These are phyloP conservation scores for Actenoides lindsayi DNA, from an alignment of 2,113 vertebrate genomes.

Conservation along the genomic window DNA sequence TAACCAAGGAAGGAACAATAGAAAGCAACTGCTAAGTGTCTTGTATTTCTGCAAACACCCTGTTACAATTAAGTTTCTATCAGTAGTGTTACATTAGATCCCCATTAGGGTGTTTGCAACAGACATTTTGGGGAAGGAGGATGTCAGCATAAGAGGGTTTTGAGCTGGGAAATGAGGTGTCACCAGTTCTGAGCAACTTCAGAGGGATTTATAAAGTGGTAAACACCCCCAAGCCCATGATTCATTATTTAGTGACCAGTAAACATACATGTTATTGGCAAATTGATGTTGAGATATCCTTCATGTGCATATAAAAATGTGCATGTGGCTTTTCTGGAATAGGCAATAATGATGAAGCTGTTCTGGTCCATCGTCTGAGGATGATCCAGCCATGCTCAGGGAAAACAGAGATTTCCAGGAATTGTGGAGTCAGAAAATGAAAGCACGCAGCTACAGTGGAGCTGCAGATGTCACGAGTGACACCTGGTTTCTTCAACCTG, in stretches of 20 bases:
- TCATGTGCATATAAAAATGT: neutral
- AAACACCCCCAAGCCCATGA: neutral
- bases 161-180: neutral
- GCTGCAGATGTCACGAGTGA: neutral
- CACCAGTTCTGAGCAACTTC: neutral
- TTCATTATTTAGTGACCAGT: neutral
- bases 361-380: neutral
- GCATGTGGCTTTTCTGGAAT: neutral
- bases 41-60: neutral
- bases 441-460: slow-evolving; percentile 21
- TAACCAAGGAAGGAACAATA: neutral
- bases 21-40: neutral
- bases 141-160: neutral
- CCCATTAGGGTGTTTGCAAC: accelerated
- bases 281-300: neutral
- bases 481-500: neutral
- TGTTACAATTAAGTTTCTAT: neutral
- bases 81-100: accelerated
- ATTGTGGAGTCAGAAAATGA: slow-evolving; percentile 54
- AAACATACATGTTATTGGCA: neutral
- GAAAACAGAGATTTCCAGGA: slow-evolving; percentile 62
- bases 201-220: neutral
- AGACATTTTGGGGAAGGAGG: neutral
- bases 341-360: neutral
- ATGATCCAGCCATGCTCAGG: slow-evolving; percentile 4